Evolutionary conservation across 2,797 vertebrate species (phyloP).

Genomic region (Acrocephalus scirpaceus): DNA sequence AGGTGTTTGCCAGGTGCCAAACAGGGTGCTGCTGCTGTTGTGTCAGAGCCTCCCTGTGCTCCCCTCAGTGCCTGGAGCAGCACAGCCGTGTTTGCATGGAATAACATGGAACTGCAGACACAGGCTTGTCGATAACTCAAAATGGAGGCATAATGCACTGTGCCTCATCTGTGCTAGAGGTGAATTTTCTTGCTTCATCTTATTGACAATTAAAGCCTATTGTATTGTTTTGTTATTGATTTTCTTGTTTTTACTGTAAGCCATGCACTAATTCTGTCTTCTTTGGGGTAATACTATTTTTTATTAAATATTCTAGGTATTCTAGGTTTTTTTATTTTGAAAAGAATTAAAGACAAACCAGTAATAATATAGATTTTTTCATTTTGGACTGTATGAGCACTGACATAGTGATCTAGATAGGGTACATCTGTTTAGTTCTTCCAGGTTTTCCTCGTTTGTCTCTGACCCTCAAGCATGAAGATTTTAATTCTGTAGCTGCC

Average conservation of each 20-base stretch:
- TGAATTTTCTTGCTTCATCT: background rate
- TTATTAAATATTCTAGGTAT: background rate
- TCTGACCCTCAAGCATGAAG: conserved; percentile 1
- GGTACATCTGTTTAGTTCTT: background rate
- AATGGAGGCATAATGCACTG: background rate
- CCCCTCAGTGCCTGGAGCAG: background rate
- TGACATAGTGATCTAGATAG: background rate
- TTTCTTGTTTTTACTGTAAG: background rate
- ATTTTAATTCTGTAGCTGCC: conserved; percentile 15
- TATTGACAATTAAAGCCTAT: background rate
- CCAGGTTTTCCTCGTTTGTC: background rate
- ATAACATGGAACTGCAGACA: background rate
- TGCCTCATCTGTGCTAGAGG: background rate
- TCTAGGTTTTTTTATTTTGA: background rate
- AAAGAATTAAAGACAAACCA: background rate
- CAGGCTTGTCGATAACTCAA: background rate
- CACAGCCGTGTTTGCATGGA: background rate
- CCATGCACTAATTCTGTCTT: background rate
- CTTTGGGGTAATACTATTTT: background rate
- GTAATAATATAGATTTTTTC: background rate
- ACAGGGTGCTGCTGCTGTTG: accelerated
- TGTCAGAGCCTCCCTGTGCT: background rate
- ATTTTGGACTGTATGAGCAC: background rate
- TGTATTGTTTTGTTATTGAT: background rate
- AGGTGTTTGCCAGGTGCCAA: background rate